phyloP scores from a whole-genome alignment of 2,888 invertebrate species.

The Eupithecia tripunctaria region DNA sequence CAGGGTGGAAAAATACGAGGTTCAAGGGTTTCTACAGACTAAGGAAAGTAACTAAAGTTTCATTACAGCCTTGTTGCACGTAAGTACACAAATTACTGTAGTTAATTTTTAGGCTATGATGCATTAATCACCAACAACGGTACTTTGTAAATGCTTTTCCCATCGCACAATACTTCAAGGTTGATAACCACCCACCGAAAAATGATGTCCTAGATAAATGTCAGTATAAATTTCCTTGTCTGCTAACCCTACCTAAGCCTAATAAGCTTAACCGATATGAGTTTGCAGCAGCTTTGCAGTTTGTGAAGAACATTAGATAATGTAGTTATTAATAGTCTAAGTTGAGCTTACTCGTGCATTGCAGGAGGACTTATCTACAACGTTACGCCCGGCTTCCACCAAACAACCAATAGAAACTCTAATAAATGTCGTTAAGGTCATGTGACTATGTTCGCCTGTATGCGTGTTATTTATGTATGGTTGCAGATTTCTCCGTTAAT shows the following conservation, averaged over 20 bases:
- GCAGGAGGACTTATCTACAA: background rate
- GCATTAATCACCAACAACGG: background rate
- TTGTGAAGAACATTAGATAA: background rate
- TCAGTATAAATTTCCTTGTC: no score
- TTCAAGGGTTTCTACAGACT: background rate
- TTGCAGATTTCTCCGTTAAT: no score
- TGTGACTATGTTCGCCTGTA: no score
- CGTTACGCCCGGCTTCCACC: background rate
- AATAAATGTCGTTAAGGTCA: background rate
- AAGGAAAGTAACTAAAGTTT: background rate
- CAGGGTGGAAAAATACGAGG: constrained; percentile 15
- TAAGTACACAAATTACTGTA: background rate
- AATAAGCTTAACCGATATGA: constrained; percentile 1
- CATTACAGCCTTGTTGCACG: background rate
- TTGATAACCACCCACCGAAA: background rate
- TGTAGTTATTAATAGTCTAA: constrained; percentile 12
- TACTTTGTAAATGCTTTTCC: background rate
- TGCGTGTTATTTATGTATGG: no score
- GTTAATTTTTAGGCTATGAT: background rate
- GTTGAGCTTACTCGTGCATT: background rate
- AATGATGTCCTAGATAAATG: no score
- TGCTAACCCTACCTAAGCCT: constrained; percentile 1
- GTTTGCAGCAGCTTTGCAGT: background rate
- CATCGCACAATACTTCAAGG: background rate
- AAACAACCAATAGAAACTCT: background rate